Percentiles rank a stretch among this genome's conserved stretches.
These are phyloP conservation scores for Hemicrepidius hirtus DNA, from an alignment of 2,888 invertebrate genomes.

Conservation along the genomic window DNA sequence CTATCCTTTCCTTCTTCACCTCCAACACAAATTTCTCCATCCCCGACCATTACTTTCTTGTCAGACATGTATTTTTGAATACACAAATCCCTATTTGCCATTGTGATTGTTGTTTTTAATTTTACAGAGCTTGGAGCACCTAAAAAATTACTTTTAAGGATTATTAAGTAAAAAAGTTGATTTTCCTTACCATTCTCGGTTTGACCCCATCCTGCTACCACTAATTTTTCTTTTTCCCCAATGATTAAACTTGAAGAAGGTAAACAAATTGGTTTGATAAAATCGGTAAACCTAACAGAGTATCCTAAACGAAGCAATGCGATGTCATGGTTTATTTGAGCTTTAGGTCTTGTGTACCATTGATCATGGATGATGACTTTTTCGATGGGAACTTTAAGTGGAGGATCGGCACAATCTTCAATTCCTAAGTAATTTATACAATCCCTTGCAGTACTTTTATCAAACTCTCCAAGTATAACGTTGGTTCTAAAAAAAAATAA, in stretches of 20 bases:
- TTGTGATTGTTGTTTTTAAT: conserved; percentile 69
- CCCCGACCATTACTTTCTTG: conserved; percentile 71
- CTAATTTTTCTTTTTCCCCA: conserved; percentile 59
- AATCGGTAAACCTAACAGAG: conserved; percentile 63
- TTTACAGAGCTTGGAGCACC: conserved; percentile 57
- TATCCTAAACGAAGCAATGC: conserved; percentile 68
- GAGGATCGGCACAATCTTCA: conserved; percentile 68
- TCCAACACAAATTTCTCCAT: conserved; percentile 81
- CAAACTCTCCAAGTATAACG: conserved; percentile 70
- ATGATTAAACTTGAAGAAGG: conserved; percentile 59
- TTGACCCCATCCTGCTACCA: conserved; percentile 71
- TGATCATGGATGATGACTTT: conserved; percentile 67
- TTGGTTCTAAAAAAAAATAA: conserved; percentile 50
- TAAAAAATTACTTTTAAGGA: conserved; percentile 40
- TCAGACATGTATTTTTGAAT: conserved; percentile 70
- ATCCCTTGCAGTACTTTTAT: conserved; percentile 67
- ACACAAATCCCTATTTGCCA: conserved; percentile 74
- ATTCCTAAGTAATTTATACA: conserved; percentile 67
- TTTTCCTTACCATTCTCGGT: conserved; percentile 68
- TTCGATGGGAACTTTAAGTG: conserved; percentile 67
- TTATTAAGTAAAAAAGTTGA: no score
- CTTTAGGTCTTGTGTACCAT: conserved; percentile 59
- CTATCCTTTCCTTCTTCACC: conserved; percentile 80
- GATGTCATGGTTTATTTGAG: conserved; percentile 66
- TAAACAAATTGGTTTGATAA: conserved; percentile 67